These are phyloP conservation scores for Melanerpes formicivorus DNA, from an alignment of 2,113 vertebrate species.

Conservation along the genomic window DNA sequence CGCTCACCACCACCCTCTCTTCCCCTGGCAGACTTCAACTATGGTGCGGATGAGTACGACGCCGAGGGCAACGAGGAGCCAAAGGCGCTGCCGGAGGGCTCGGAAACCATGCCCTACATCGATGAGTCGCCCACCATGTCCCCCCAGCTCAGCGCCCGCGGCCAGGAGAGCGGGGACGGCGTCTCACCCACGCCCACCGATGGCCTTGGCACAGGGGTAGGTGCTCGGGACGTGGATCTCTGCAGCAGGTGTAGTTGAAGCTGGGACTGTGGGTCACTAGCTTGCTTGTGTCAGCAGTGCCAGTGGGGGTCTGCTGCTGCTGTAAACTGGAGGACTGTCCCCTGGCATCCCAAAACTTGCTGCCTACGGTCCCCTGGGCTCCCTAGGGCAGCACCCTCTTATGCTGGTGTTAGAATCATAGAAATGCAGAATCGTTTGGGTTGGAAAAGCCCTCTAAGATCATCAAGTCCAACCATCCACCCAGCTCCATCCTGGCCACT, in stretches of 20 bases:
- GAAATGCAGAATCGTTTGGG: too few relatives aligned
- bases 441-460: too few relatives aligned
- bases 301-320: background rate
- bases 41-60: constrained; percentile 95
- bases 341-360: background rate
- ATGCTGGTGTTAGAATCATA: background rate
- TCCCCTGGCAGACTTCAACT: constrained; percentile 91
- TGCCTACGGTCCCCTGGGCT: background rate
- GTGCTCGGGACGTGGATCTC: background rate
- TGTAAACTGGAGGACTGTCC: too few relatives aligned
- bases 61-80: constrained; percentile 91
- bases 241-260: rapidly evolving
- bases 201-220: constrained; percentile 86
- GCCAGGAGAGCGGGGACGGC: constrained; percentile 82
- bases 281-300: background rate
- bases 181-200: constrained; percentile 87
- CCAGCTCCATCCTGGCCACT: too few relatives aligned
- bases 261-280: rapidly evolving
- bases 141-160: constrained; percentile 89
- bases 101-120: constrained; percentile 96
- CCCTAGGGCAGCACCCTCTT: background rate
- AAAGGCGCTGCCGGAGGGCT: constrained; percentile 90
- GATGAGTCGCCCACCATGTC: constrained; percentile 99
- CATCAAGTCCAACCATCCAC: too few relatives aligned
- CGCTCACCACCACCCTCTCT: constrained; percentile 73